Evolutionary conservation across 2,113 vertebrate genomes (phyloP).

Genomic region (Aldabrachelys gigantea): DNA sequence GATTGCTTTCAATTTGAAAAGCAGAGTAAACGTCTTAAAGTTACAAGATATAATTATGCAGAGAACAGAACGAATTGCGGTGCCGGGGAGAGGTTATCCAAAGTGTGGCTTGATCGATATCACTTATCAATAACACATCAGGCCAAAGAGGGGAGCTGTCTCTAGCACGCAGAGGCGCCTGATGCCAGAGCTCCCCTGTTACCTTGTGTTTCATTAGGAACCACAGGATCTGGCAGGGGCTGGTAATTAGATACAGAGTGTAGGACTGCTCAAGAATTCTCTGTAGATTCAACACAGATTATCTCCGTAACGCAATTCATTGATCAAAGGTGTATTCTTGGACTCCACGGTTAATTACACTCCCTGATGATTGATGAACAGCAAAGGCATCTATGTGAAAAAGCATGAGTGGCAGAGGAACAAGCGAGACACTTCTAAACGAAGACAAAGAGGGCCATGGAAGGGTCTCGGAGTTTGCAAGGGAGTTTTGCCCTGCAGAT

Average conservation of each 20-base stretch:
- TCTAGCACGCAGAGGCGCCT: background rate
- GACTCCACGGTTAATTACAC: slow-evolving; percentile 66
- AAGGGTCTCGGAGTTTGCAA: slow-evolving; percentile 43
- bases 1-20: slow-evolving; percentile 52
- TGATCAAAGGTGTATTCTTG: slow-evolving; percentile 68
- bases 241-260: slow-evolving; percentile 45
- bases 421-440: slow-evolving; percentile 17
- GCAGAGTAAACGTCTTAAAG: slow-evolving; percentile 55
- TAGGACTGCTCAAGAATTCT: slow-evolving; percentile 30
- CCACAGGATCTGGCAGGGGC: slow-evolving; percentile 40
- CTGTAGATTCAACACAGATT: slow-evolving; percentile 63
- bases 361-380: slow-evolving; percentile 64
- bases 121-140: background rate
- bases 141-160: background rate
- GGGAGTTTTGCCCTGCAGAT: fast-evolving
- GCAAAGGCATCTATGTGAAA: slow-evolving; percentile 52
- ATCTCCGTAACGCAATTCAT: slow-evolving; percentile 57
- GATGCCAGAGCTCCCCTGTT: fast-evolving
- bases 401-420: slow-evolving; percentile 5
- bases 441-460: slow-evolving; percentile 32
- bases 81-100: slow-evolving; percentile 30
- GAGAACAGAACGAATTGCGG: background rate
- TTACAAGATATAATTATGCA: slow-evolving; percentile 36
- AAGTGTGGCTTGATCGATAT: slow-evolving; percentile 47
- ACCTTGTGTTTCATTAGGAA: background rate